Percentiles rank a stretch among this genome's conserved stretches.
phyloP scores from a whole-genome alignment of 1,140 invertebrate genomes.

The Matsumurasca onukii region DNA sequence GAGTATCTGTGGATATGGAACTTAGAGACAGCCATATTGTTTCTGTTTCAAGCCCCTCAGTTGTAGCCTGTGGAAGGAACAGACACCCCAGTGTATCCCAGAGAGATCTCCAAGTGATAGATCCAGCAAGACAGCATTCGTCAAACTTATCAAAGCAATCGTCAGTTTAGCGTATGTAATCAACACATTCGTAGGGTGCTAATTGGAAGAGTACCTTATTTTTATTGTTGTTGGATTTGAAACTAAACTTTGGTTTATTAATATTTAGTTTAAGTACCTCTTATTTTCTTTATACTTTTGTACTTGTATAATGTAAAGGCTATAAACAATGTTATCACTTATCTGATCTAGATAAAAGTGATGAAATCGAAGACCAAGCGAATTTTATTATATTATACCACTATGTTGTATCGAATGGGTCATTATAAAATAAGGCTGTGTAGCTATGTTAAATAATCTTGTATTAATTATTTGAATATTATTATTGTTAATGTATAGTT shows the following conservation, averaged over 20 bases:
- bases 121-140: conserved; percentile 15
- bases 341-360: not conserved
- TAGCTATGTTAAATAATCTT: not conserved
- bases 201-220: conserved; percentile 18
- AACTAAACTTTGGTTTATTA: not conserved
- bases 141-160: conserved; percentile 39
- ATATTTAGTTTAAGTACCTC: conserved; percentile 3
- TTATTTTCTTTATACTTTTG: conserved; percentile 24
- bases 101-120: conserved; percentile 18
- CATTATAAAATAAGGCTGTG: conserved; percentile 22
- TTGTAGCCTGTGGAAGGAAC: conserved; percentile 35
- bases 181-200: conserved; percentile 8
- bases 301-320: conserved; percentile 5
- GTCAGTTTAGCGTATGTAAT: conserved; percentile 34
- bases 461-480: not conserved
- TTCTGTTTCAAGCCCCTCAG: conserved; percentile 39
- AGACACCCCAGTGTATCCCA: conserved; percentile 29
- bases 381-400: conserved; percentile 11
- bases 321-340: not conserved
- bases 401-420: conserved; percentile 2
- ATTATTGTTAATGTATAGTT: conserved; percentile 22
- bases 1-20: conserved; percentile 36
- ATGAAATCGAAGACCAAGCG: conserved; percentile 4
- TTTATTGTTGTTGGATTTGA: not conserved
- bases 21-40: conserved; percentile 36